phyloP scores from a whole-genome alignment of 2,888 invertebrate genomes.

The Andrena flavipes region DNA sequence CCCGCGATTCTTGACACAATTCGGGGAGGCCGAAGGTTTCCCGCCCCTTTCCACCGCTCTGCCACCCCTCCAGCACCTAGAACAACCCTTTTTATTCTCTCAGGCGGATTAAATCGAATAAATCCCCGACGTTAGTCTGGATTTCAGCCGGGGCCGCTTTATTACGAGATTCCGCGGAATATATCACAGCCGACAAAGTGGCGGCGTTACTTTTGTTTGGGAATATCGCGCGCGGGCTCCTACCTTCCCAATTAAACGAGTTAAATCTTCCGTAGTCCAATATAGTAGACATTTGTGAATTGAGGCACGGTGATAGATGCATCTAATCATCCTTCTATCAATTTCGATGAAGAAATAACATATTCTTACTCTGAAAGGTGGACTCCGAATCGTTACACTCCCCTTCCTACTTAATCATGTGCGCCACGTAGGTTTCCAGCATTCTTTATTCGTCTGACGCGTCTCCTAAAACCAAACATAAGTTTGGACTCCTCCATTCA shows the following conservation, averaged over 20 bases:
- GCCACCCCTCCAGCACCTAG: neutral
- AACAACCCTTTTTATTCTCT: slow-evolving; percentile 36
- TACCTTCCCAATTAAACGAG: slow-evolving; percentile 31
- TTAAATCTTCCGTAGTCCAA: slow-evolving; percentile 20
- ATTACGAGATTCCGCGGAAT: slow-evolving; percentile 50
- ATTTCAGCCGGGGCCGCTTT: slow-evolving; percentile 51
- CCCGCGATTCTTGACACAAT: slow-evolving; percentile 53
- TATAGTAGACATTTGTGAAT: no score
- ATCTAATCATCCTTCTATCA: no score
- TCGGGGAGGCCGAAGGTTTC: slow-evolving; percentile 28
- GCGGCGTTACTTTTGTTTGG: slow-evolving; percentile 33
- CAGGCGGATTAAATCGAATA: slow-evolving; percentile 54
- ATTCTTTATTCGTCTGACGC: no score
- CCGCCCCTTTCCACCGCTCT: neutral
- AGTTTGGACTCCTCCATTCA: no score
- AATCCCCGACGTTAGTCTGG: slow-evolving; percentile 57
- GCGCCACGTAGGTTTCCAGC: no score
- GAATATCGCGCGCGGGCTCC: slow-evolving; percentile 5
- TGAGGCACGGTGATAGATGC: no score
- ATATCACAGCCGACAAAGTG: slow-evolving; percentile 48
- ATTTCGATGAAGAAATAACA: no score
- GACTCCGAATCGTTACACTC: no score
- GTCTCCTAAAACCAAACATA: no score
- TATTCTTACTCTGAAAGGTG: no score
- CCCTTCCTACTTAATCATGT: no score